Conservation (phyloP, 2,888 invertebrate genomes). For the Thalpophila matura region DNA sequence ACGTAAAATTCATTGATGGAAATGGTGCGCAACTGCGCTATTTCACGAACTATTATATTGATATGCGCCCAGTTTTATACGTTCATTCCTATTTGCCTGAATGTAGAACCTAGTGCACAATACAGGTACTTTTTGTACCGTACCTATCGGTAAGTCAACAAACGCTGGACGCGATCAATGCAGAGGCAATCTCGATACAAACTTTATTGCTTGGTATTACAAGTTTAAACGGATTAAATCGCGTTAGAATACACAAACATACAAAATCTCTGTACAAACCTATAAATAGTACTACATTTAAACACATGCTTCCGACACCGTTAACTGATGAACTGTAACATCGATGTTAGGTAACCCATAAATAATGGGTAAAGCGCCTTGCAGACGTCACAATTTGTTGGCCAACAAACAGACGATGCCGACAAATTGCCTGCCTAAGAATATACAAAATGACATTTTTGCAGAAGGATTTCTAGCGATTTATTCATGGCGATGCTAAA, state of each 20-base stretch:
- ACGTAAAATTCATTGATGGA: not conserved
- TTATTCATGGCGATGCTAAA: too few species aligned
- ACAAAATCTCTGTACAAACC: conserved; percentile 27
- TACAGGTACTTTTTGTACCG: not conserved
- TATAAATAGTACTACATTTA: conserved; percentile 27
- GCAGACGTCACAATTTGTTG: too few species aligned
- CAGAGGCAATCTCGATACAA: not conserved
- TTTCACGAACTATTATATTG: conserved; percentile 15
- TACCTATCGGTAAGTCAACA: not conserved
- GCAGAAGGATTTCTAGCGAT: too few species aligned
- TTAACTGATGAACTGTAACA: conserved; percentile 29
- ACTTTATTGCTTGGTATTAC: not conserved
- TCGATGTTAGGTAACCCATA: conserved; percentile 1
- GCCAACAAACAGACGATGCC: too few species aligned
- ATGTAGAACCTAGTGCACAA: conserved; percentile 2
- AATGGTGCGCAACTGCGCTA: not conserved
- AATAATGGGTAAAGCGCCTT: not conserved
- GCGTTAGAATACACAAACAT: conserved; percentile 14
- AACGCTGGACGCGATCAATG: conserved; percentile 1
- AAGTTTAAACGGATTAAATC: not conserved
- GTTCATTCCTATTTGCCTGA: conserved; percentile 9
- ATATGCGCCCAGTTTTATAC: not conserved
- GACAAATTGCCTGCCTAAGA: too few species aligned
- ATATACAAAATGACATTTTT: too few species aligned
- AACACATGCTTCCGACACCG: conserved; percentile 40